Base-by-base conservation (phyloP, 1,140 invertebrate genomes). In the Saccostrea cuccullata region DNA sequence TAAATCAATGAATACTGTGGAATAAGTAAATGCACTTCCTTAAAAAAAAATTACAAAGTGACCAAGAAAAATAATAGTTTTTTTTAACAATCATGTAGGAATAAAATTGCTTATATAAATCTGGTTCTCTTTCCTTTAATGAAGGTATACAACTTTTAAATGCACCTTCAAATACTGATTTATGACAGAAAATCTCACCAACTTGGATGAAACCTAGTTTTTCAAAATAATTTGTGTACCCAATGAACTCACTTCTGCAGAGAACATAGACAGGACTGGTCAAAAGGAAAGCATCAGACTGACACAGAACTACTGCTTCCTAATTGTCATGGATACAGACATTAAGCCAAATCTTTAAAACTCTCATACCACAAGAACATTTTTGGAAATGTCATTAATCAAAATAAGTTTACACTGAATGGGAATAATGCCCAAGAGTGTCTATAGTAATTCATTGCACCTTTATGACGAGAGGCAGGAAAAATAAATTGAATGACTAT, bases 351-450 rank as follows among this genome's bases (percentile, higher is more conserved):
- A 4, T 64, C 58, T 20, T 17, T n/a, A 20, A n/a, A 64, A 64
- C 58, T 64, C n/a, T 17, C 58, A 64, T 64, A 20, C 58, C n/a
- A 64, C 17, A 20, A 17, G 58, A 20, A 64, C n/a, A 64, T 64
- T 64, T 64, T 64, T n/a, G 6, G 17, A 64, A 17, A 17, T n/a
- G 6, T 17, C 58, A 20, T 64, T n/a, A 64, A n/a, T 2, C 58
- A 64, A 64, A 64, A 77, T 36, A 12, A 77, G 23, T 30, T 77
- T 30, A 77, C 26, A 77, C 30, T 30, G 70, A 30, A 36, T 12
- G 30, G 70, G 70, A 77, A 77, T 77, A 77, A 77, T 77, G 70
- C 70, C 70, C 70, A 77, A 36, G 30, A 77, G 70, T 77, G 23
- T 26, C 26, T 77, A 4, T 26, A 15, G 26, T 36, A 64, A 64